A percentile compares a stretch with the other conserved stretches of the same genome.
Evolutionary conservation across 2,113 vertebrate species (phyloP).

Genomic region (Vulpes vulpes): DNA sequence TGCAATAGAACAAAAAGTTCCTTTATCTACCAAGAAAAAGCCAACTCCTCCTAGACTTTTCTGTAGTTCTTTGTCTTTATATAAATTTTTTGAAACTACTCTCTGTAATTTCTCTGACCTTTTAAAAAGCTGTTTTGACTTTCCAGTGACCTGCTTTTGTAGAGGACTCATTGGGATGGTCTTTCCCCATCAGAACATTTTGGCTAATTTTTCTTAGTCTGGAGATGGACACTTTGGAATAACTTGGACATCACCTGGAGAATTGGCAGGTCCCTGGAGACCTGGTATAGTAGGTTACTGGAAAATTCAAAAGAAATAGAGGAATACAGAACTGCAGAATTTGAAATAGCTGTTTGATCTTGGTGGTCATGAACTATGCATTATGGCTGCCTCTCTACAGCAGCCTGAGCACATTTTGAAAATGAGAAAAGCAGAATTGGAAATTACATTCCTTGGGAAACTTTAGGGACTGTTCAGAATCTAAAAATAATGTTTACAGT

Average conservation of each 20-base stretch:
- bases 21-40: not conserved
- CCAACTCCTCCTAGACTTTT: not conserved
- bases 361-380: not conserved
- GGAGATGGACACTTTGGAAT: not conserved
- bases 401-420: not conserved
- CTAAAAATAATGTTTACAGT: constrained; percentile 35
- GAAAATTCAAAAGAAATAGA: constrained; percentile 41
- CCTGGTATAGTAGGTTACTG: not conserved
- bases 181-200: not conserved
- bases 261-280: not conserved
- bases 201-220: not conserved
- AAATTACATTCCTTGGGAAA: constrained; percentile 58
- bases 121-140: not conserved
- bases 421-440: not conserved
- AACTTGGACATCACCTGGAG: not conserved
- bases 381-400: not conserved
- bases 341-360: constrained; percentile 23
- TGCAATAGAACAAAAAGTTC: not conserved
- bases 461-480: not conserved
- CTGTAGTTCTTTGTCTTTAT: not conserved
- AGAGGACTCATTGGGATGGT: not conserved
- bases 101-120: not conserved
- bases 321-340: not conserved
- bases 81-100: constrained; percentile 29
- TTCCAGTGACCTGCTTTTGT: not conserved